Conservation (phyloP, 2,888 invertebrate genomes). For the Eulithis testata region DNA sequence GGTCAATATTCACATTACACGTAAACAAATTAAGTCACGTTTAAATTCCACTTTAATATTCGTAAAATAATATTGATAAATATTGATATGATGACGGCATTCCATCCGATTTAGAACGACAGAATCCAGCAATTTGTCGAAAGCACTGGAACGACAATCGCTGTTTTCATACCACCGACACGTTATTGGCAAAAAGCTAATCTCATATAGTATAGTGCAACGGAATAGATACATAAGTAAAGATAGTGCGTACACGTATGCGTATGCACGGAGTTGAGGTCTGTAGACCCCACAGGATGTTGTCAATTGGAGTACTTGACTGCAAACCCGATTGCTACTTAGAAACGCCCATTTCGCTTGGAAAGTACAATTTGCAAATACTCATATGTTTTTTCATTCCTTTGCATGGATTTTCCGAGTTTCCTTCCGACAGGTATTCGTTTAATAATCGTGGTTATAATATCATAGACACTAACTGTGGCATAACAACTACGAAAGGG, state of each 20-base stretch:
- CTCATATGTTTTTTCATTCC: not conserved
- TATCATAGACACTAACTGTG: not conserved
- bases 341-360: constrained; percentile 1
- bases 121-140: too few relatives aligned
- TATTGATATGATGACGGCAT: too few relatives aligned
- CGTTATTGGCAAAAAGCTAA: too few relatives aligned
- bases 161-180: too few relatives aligned
- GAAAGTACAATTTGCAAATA: not conserved
- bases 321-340: constrained; percentile 8
- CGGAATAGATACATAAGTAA: not conserved
- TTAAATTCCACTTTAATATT: too few relatives aligned
- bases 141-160: too few relatives aligned
- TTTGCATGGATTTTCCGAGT: not conserved
- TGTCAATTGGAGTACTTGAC: constrained; percentile 24
- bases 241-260: not conserved
- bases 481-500: not conserved
- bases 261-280: not conserved
- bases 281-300: constrained; percentile 21
- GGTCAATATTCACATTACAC: constrained; percentile 11
- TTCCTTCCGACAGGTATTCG: not conserved
- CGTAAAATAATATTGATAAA: too few relatives aligned
- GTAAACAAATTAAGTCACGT: not conserved
- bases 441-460: not conserved
- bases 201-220: too few relatives aligned
- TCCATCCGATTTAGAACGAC: too few relatives aligned